Base-by-base conservation (phyloP, 1,140 invertebrate genomes). In the Drosophila teissieri region DNA sequence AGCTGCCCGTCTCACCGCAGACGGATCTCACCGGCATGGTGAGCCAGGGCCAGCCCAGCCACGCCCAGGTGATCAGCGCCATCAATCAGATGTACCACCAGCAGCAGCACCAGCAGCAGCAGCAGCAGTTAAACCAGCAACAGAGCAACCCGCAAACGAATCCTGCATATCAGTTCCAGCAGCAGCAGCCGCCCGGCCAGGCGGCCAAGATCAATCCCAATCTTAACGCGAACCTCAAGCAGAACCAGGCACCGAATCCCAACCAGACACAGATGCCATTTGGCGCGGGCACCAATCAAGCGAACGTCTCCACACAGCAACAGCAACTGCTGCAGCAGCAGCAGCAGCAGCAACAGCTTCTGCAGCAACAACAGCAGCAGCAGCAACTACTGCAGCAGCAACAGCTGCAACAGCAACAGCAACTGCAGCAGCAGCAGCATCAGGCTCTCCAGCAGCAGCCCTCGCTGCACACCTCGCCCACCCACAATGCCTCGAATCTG, bases 51-150 rank as follows among this genome's bases (percentile, higher is more conserved):
- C 88, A 91, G 69, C 83, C 79, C 8, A 84, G 75, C 10, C 84
- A 92, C 46, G 80, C 77, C 51, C 86, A 90, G 52, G 78, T 89
- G 22, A 85, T 80, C 27, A 91, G 73, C 39, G 72, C 84, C 54
- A 92, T 91, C 62, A 81, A 84, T 80, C 89, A 90, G 63, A 83
- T 91, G 84, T 81, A 90, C 64, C 79, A 91, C 65, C 90, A 86
- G 62, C 78, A 76, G 52, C 79, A 89, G 49, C 91, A 92, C 49
- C 83, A 91, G 31, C 81, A 79, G 58, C 80, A 86, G 42, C 73
- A 75, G 8, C 78, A 75, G 17, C 78, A 75, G 17, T 77, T 46
- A 14, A 78, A 11, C 60, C 73, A 63, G 54, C 81, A 89, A 64
- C 76, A 82, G 49, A 82, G 69, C 78, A 80, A 91, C 55, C 80